A percentile compares a stretch with the other conserved stretches of the same genome.
These are phyloP conservation scores for Boloria euphrosyne DNA, from an alignment of 2,888 invertebrate species.

Conservation along the genomic window DNA sequence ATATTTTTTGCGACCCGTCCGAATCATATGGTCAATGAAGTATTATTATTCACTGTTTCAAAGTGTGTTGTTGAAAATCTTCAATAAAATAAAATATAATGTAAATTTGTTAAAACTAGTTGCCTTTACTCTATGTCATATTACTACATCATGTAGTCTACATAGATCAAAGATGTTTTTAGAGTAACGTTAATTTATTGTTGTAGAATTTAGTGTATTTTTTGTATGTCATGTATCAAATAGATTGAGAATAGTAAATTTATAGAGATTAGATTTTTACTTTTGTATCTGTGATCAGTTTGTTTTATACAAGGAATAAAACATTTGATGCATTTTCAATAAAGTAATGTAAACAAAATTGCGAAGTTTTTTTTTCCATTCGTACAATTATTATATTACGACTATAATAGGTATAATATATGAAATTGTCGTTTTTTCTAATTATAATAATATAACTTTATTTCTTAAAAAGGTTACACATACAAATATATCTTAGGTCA, in stretches of 20 bases:
- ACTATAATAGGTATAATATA: no score
- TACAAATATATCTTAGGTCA: no score
- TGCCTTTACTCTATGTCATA: conserved; percentile 3
- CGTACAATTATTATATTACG: no score
- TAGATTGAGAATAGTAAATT: conserved; percentile 16
- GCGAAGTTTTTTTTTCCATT: not conserved
- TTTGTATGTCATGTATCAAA: conserved; percentile 6
- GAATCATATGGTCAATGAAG: no score
- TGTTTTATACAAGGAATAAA: conserved; percentile 33
- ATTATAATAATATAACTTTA: no score
- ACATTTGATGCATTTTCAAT: conserved; percentile 33
- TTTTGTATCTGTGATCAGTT: conserved; percentile 48
- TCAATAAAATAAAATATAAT: no score
- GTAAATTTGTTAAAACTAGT: no score
- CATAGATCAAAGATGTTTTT: conserved; percentile 2
- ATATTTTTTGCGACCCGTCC: no score
- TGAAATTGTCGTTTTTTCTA: no score
- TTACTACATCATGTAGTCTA: not conserved
- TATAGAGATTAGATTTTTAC: conserved; percentile 39
- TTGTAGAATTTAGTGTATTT: conserved; percentile 1
- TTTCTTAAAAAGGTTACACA: no score
- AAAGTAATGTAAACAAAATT: conserved; percentile 22
- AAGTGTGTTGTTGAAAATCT: no score
- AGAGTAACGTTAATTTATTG: conserved; percentile 12
- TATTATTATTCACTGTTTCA: no score